These are phyloP conservation scores for Herminia tarsipennalis DNA, from an alignment of 2,888 invertebrate genomes.

Conservation along the genomic window DNA sequence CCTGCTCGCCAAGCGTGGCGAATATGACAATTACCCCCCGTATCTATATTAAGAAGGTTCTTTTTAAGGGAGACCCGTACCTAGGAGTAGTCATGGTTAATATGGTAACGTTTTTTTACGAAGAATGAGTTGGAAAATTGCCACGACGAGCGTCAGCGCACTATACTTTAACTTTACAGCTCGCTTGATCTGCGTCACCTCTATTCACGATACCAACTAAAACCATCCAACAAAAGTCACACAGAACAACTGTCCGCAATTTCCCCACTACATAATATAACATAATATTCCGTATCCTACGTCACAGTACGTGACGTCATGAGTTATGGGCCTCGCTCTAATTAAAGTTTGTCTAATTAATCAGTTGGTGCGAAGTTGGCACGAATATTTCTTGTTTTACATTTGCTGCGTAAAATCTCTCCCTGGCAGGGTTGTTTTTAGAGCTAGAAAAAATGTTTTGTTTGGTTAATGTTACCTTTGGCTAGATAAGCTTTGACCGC, in stretches of 20 bases:
- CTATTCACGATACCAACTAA: neutral
- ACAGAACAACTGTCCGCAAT: neutral
- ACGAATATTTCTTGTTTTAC: constrained; percentile 42
- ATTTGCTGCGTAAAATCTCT: constrained; percentile 19
- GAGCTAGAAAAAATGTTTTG: constrained; percentile 15
- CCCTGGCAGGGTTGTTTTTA: constrained; percentile 8
- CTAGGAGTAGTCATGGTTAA: no score
- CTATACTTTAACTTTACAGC: no score
- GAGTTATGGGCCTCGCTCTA: constrained; percentile 57
- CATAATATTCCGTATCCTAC: constrained; percentile 22
- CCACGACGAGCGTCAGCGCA: no score
- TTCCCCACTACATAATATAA: constrained; percentile 3
- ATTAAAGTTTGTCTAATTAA: constrained; percentile 71
- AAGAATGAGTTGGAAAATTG: no score
- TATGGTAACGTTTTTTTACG: no score
- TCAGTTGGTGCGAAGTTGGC: constrained; percentile 48
- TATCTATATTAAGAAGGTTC: no score
- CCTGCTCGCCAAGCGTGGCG: no score
- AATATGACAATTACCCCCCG: no score
- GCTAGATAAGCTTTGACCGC: no score
- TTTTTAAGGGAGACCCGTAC: no score
- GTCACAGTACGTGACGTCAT: constrained; percentile 47
- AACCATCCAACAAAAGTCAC: neutral
- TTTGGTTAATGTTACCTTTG: no score
- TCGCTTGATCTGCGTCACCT: no score